Evolutionary conservation across 30 jellyfish, hydroid and myxozoan species (phyloP), one percentile per base, ranked within the genome.

Genomic region (Hydractinia echinata): DNA sequence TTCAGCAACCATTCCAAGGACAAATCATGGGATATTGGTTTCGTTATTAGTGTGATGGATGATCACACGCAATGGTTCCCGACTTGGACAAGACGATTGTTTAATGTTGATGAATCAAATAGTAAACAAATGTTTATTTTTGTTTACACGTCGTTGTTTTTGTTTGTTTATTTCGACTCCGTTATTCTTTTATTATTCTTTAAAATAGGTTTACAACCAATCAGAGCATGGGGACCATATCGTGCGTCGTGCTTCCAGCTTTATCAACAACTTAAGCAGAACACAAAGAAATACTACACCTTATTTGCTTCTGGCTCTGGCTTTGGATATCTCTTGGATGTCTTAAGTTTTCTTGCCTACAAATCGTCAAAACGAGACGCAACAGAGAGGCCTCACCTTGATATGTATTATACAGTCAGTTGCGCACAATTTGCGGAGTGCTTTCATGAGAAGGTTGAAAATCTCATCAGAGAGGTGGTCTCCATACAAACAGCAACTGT

Each of bases 301-400:
- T 54, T 76, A 39, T 55, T 76, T 8, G 84, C 84, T 7, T 76
- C 84, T 7, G 84, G 84, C 14, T 76, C 84, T 0, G 84, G 84
- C 7, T 54, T 76, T 4, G 84, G 84, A 51, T 76, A 76, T 76
- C 81, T 76, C 39, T 53, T 49, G 11, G 84, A 76, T 55, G 51
- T 20, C 73, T 20, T 76, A 13, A 53, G 84, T 76, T 44, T 76
- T 14, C 76, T 76, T 18, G 84, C 84, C 77, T 8, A 76, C 54
- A 76, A 49, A 64, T 64, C 74, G 39, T n/a, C 74, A 64, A 44
- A 51, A 64, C 9, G 39, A 8, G 73, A 8, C 4, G 13, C 10
- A 6, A 1, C 84, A 11, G 21, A 68, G 50, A 15, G 15, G 13
- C 9, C 76, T 8, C 7, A 53, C 15, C 39, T 76, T 6, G 76